phyloP scores from a whole-genome alignment of 2,888 invertebrate genomes.

The Keiferia lycopersicella region DNA sequence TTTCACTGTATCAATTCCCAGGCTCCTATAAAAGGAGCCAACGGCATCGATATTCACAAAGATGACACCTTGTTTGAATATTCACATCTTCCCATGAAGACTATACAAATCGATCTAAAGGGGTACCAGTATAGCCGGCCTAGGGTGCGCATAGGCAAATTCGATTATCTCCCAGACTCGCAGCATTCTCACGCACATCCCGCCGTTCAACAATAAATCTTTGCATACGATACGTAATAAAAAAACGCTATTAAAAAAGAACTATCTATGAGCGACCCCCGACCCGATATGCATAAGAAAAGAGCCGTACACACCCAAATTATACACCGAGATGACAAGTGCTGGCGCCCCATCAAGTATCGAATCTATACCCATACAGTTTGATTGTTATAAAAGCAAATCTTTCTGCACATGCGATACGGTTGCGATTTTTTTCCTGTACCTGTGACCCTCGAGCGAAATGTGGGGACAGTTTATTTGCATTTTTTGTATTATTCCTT shows the following conservation, averaged over 20 bases:
- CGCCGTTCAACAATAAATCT: constrained; percentile 74
- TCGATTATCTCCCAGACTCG: constrained; percentile 78
- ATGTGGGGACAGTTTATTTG: constrained; percentile 80
- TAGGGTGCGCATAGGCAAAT: constrained; percentile 78
- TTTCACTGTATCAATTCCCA: constrained; percentile 78
- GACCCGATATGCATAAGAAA: constrained; percentile 75
- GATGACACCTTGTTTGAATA: constrained; percentile 82
- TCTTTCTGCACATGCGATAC: constrained; percentile 55
- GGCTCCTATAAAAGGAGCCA: constrained; percentile 67
- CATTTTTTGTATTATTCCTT: constrained; percentile 77
- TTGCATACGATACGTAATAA: constrained; percentile 74
- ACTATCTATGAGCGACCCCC: constrained; percentile 74
- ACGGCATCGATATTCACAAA: constrained; percentile 79
- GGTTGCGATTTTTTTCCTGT: constrained; percentile 71
- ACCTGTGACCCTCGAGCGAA: constrained; percentile 67
- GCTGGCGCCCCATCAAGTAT: constrained; percentile 59
- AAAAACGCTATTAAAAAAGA: constrained; percentile 77
- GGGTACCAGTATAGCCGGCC: constrained; percentile 65
- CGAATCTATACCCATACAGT: constrained; percentile 40
- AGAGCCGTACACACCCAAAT: constrained; percentile 72
- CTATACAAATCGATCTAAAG: constrained; percentile 62
- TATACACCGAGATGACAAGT: constrained; percentile 79
- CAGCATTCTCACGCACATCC: constrained; percentile 78
- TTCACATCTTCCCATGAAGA: constrained; percentile 75
- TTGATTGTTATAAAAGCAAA: constrained; percentile 47